Evolutionary conservation across 2,888 invertebrate genomes (phyloP), one percentile per base, ranked within the genome.

Genomic region (Carcina quercana): DNA sequence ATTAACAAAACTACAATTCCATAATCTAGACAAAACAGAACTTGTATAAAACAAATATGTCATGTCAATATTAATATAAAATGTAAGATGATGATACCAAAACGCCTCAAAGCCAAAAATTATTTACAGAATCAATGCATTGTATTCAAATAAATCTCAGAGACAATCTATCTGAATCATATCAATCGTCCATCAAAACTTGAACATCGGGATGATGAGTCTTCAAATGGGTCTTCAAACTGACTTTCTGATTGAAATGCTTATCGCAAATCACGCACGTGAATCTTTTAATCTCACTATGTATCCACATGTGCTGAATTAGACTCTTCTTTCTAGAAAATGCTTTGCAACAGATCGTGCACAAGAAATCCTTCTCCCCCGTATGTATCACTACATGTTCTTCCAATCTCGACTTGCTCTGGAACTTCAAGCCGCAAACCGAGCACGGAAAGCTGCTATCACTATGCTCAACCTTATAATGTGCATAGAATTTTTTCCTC

Each of bases 351-450:
- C 87, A 87, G 1, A 83, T 50, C 1, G 55, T 48, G 38, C 87
- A 87, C 24, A 65, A 54, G 20, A 65, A 75, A 1, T 57, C 53
- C 36, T 82, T 86, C 34, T 84, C 85, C 2, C 79, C 73, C 1
- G 86, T 82, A 44, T 87, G 87, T 1, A 70, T 71, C 1, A 78
- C 56, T 28, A 59, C 65, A 37, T 86, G 86, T 1, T 85, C 69
- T 2, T 75, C 66, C 21, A 78, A 42, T 5, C 49, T 41, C 7
- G 50, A 53, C 22, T 64, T 67, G 0, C 59, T 58, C 1, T 45
- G 48, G 42, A 75, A 78, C 28, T 66, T 71, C 3, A 65, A 43
- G 0, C 70, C 69, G 25, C 79, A 79, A 22, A 59, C 70, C 1
- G 66, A 48, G 38, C 80, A 80, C 1, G 58, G 37, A 8, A 55